These are phyloP conservation scores for Actinernus sp. DNA, from an alignment of 92 coral and sea anemone genomes.

Conservation along the genomic window DNA sequence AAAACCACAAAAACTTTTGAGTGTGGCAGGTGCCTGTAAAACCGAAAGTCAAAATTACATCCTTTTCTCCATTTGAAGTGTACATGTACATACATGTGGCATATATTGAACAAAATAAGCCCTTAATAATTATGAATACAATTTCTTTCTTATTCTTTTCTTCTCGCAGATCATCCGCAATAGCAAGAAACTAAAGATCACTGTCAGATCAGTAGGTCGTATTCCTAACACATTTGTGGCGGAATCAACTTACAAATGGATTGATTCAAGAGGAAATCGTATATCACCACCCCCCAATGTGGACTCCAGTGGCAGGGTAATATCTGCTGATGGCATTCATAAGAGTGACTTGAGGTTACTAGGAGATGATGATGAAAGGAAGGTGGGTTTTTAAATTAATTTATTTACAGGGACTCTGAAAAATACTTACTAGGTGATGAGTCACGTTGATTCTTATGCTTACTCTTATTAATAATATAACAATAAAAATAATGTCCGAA, in stretches of 20 bases:
- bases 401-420: neutral
- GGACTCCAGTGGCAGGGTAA: slow-evolving; percentile 72
- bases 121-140: too few relatives aligned
- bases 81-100: too few relatives aligned
- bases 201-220: slow-evolving; percentile 91
- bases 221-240: slow-evolving; percentile 93
- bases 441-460: neutral
- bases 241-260: slow-evolving; percentile 94
- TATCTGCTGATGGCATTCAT: slow-evolving; percentile 75
- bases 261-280: slow-evolving; percentile 76
- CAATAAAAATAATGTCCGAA: too few relatives aligned
- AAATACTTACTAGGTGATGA: neutral
- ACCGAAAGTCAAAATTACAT: too few relatives aligned
- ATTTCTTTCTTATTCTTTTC: too few relatives aligned
- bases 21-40: too few relatives aligned
- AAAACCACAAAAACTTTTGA: too few relatives aligned
- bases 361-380: slow-evolving; percentile 98
- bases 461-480: neutral
- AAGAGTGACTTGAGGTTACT: slow-evolving; percentile 94
- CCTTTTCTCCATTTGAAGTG: too few relatives aligned
- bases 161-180: slow-evolving; percentile 71
- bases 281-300: slow-evolving; percentile 89
- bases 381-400: slow-evolving; percentile 49
- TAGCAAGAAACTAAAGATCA: slow-evolving; percentile 70
- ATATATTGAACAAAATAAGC: too few relatives aligned